These are phyloP conservation scores for Eidolon helvum DNA, from an alignment of 2,113 vertebrate genomes.

Conservation along the genomic window DNA sequence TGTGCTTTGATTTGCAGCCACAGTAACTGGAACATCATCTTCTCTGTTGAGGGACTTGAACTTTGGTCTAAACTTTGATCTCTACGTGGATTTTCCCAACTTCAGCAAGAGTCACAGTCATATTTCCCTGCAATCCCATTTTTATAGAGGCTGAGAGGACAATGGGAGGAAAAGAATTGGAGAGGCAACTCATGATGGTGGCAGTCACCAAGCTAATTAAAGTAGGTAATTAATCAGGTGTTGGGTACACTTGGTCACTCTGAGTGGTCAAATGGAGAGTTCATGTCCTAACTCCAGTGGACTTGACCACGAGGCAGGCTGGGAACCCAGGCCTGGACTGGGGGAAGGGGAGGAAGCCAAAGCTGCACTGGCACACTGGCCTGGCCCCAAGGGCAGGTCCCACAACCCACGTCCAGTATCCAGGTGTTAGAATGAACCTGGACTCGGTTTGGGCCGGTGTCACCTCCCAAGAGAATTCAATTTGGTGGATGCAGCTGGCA, in stretches of 20 bases:
- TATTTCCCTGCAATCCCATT: not conserved
- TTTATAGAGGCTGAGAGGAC: not conserved
- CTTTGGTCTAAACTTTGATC: not conserved
- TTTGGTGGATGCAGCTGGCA: no score
- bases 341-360: not conserved
- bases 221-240: not conserved
- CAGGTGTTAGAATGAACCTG: not conserved
- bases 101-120: fast-evolving
- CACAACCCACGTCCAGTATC: not conserved
- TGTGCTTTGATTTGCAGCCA: not conserved
- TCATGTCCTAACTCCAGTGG: not conserved
- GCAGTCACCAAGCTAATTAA: not conserved
- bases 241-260: not conserved
- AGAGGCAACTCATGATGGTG: not conserved
- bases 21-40: not conserved
- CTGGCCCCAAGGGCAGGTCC: not conserved
- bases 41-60: not conserved
- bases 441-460: not conserved
- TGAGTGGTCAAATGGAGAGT: not conserved
- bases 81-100: not conserved
- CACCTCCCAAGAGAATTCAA: not conserved
- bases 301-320: not conserved
- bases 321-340: not conserved
- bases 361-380: not conserved
- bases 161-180: not conserved